Conservation (phyloP, 2,113 vertebrate genomes). For the Psilopogon haemacephalus region DNA sequence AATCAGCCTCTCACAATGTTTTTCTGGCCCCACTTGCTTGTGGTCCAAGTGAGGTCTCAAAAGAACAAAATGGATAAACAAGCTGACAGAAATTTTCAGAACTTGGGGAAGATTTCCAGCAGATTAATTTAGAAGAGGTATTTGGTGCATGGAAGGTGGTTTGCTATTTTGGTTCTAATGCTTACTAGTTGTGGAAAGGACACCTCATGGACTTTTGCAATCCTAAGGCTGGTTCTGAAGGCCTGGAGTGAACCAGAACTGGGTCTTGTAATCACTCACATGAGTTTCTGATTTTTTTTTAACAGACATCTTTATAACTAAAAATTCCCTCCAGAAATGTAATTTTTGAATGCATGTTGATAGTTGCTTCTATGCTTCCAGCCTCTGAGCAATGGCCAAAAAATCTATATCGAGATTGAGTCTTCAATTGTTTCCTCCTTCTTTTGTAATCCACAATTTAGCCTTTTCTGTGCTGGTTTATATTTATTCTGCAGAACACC, state of each 20-base stretch:
- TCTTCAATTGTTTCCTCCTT: not conserved
- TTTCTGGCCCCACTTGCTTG: not conserved
- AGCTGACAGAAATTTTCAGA: not conserved
- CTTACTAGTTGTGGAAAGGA: not conserved
- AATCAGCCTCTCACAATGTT: not conserved
- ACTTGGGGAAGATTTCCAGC: not conserved
- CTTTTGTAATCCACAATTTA: not conserved
- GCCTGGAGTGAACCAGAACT: not conserved
- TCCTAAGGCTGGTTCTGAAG: not conserved
- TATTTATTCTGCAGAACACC: conserved; percentile 21
- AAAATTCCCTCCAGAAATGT: not conserved
- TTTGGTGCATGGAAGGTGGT: not conserved
- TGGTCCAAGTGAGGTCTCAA: not conserved
- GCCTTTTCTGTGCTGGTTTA: conserved; percentile 4
- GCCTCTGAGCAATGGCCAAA: not conserved
- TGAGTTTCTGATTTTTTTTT: not conserved
- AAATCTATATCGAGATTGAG: not conserved
- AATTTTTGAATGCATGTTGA: not conserved
- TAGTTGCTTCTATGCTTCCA: not conserved
- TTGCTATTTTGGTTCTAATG: not conserved
- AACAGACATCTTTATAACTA: not conserved
- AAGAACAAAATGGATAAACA: not conserved
- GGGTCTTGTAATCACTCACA: not conserved
- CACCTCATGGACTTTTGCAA: not conserved
- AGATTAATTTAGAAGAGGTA: not conserved